Evolutionary conservation across 1,140 invertebrate genomes (phyloP), one percentile per base, ranked within the genome.

Genomic region (Ooceraea biroi): DNA sequence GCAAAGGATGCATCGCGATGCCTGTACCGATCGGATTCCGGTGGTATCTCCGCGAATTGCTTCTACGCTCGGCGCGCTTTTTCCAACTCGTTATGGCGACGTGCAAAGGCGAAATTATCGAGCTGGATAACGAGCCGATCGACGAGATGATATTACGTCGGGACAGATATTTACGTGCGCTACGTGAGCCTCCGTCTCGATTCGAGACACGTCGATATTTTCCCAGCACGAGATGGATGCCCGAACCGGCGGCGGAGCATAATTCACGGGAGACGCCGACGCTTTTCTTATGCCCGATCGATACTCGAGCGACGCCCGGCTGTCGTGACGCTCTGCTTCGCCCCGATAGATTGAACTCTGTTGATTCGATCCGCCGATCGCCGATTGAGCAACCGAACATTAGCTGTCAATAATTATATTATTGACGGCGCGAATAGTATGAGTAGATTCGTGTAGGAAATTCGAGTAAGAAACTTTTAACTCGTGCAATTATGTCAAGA

Each of bases 201-300:
- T 63, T 76, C 25, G 22, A 55, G 36, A 69, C 22, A 27, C 65
- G 50, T 27, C 36, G 22, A 71, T 80, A 69, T 80, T 46, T 69
- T 71, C 22, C 5, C 12, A 8, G 25, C 12, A 19, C 50, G 4
- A 80, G 36, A 69, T 30, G 12, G 22, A 69, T 78, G 17, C 50
- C 22, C 17, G 73, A n/a, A 14, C 22, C 19, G 8, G 0, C n/a
- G 27, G 48, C 22, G 17, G 52, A 12, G 12, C 48, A 41, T 78
- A 78, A 57, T 10, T 55, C 17, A 66, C n/a, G 46, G 19, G 25
- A n/a, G n/a, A 27, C 17, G 22, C 74, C 48, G 17, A 55, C 27
- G 36, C 41, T 80, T 80, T n/a, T 80, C 76, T 80, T 71, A 80
- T 36, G 25, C 10, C 65, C 48, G 65, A 80, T 80, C 76, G 65